Conservation (phyloP, 2,888 invertebrate species). For the Tortrix viridana region DNA sequence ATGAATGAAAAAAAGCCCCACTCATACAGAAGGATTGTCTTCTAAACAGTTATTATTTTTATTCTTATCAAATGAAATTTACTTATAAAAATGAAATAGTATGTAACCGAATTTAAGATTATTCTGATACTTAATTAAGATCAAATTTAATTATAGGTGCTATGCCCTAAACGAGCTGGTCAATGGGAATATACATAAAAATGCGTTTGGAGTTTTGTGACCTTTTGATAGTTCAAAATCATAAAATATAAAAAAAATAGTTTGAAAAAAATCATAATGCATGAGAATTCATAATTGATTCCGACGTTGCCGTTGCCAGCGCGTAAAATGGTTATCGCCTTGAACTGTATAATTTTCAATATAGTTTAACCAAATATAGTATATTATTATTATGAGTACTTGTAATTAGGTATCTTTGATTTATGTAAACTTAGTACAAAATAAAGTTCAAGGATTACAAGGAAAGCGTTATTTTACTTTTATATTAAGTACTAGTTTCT, state of each 20-base stretch:
- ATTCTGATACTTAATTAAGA: conserved; percentile 16
- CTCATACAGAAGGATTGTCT: conserved; percentile 34
- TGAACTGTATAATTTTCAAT: not conserved
- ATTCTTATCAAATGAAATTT: conserved; percentile 22
- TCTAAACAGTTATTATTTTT: conserved; percentile 35
- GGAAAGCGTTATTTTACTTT: not conserved
- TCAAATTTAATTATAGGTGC: not conserved
- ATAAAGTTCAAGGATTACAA: conserved; percentile 37
- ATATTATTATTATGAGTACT: conserved; percentile 28
- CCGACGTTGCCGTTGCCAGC: not conserved
- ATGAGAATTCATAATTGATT: too few species aligned
- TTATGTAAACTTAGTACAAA: conserved; percentile 38
- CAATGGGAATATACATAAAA: too few species aligned
- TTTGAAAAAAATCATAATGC: too few species aligned
- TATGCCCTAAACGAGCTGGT: too few species aligned
- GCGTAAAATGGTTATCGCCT: too few species aligned
- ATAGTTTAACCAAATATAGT: conserved; percentile 35
- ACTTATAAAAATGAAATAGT: conserved; percentile 23
- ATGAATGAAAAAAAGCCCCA: conserved; percentile 51
- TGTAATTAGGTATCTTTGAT: conserved; percentile 35
- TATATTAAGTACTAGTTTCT: too few species aligned
- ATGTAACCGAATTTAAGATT: conserved; percentile 19
- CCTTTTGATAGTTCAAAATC: too few species aligned
- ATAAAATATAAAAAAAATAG: too few species aligned
- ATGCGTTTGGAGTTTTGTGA: too few species aligned